Base-by-base conservation (phyloP, 2,113 vertebrate species). In the Ptilonorhynchus violaceus region DNA sequence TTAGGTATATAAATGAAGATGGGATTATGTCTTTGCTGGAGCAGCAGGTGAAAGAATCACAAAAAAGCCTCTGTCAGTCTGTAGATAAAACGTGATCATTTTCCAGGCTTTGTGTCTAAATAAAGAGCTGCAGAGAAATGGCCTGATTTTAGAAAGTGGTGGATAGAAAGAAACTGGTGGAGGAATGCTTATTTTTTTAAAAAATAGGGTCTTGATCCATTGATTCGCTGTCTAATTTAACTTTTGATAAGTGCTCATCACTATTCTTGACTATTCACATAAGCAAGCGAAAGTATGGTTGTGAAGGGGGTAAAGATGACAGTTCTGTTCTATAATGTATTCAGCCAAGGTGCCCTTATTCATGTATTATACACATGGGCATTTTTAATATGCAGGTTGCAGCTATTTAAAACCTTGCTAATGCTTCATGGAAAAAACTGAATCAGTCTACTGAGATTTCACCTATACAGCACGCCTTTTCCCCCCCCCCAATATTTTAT, bases 111-210 rank as follows among this genome's bases (percentile, higher is more conserved):
- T 86, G 63, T 64, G 62, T 93, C 82, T 95, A 89, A 97, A 97
- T 80, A 95, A 91, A 95, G 92, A 96, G 93, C 94, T 97, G 93
- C 93, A 97, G 86, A 96, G 94, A 97, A 97, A 97, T 72, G 76
- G 88, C 66, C 62, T 95, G 82, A 97, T 97, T 97, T 92, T 55
- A 93, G 53, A 95, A 95, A 96, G 82, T 18, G 56, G 28, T 56
- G 28, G 50, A 81, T 79, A 66, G 33, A 68, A 87, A 37, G 33
- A 52, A 94, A 49, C 62, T 35, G 64, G 47, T 41, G 10, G 55
- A 83, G 10, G 19, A 67, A 88, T 58, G 22, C 25, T 93, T 70
- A 31, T 81, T 79, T 56, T 85, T 75, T 10, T 35, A 31, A 41
- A 86, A 89, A 66, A 39, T 42, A 93, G 16, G 28, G 31, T 47